Percentiles rank a stretch among this genome's conserved stretches.
Conservation (phyloP, 2,113 vertebrate genomes). For the Lagopus leucura region DNA sequence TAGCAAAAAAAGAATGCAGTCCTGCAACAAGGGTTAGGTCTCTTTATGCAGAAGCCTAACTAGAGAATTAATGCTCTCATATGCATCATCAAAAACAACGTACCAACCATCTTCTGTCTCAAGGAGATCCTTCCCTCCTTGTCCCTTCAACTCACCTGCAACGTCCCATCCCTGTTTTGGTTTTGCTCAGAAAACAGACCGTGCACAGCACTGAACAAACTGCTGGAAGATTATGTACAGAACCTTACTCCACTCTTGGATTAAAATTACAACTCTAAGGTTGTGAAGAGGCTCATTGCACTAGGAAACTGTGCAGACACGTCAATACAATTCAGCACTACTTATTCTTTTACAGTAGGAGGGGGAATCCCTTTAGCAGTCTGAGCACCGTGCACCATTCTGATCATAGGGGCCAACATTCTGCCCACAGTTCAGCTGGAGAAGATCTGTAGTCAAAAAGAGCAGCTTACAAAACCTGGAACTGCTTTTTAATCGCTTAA, state of each 20-base stretch:
- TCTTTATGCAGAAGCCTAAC: background rate
- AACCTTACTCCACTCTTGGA: background rate
- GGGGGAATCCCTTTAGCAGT: background rate
- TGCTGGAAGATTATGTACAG: background rate
- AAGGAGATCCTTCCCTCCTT: background rate
- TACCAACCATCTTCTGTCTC: background rate
- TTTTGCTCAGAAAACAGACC: background rate
- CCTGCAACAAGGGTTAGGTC: background rate
- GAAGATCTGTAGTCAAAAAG: background rate
- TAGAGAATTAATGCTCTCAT: background rate
- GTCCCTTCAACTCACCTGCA: background rate
- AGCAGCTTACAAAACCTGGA: background rate
- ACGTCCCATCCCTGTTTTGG: background rate
- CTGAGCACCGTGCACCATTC: fast-evolving
- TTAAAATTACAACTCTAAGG: background rate
- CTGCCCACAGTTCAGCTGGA: background rate
- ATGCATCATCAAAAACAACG: background rate
- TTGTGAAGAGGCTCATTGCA: background rate
- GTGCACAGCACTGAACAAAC: background rate
- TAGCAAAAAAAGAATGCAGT: fast-evolving
- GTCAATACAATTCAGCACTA: background rate
- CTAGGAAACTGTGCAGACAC: too few relatives aligned
- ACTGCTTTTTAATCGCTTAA: background rate
- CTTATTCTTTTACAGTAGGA: background rate
- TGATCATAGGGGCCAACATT: too few relatives aligned